Evolutionary conservation across 1,140 invertebrate genomes (phyloP), one percentile per base, ranked within the genome.

Genomic region (Drosophila nasuta): DNA sequence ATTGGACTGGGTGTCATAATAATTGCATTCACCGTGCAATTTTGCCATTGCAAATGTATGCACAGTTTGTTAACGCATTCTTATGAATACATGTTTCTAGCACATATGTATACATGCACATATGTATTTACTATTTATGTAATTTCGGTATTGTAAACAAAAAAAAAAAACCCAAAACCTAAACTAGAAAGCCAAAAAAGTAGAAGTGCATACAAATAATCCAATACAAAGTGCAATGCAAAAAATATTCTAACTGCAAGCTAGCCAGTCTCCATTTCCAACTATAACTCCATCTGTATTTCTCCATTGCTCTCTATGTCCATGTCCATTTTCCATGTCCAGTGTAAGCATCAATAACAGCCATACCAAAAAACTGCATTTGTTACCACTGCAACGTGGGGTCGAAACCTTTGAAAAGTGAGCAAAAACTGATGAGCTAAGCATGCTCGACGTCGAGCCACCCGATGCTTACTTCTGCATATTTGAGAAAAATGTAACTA

Each of bases 241-340:
- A 66, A 51, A 43, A 43, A 68, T 17, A 58, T 58, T 68, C 54
- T 68, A 68, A 58, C 45, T 68, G 65, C 65, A 68, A 43, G 41
- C 54, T 59, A 33, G 30, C 13, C 56, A 41, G 7, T 25, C 38
- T 54, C 11, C 28, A 66, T 56, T 38, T 54, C 13, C 35, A 38
- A 10, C 30, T 33, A 6, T 15, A 66, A 46, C 51, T 54, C 13
- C 35, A 38, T 38, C 30, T 33, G 7, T 10, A 38, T 38, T 38
- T 38, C 8, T 38, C 35, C 35, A 10, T 38, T 1, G 35, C 10
- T 38, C 35, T 38, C 10, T 38, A 38, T 38, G 35, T 38, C 35
- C 20, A 52, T 30, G 49, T 54, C 28, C 56, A 41, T 35, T 38
- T 41, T 54, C 11, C 41, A 66, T 56, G 63, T 54, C 13, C 51